These are phyloP conservation scores for Syrphus vitripennis DNA, from an alignment of 2,888 invertebrate species.

Conservation along the genomic window DNA sequence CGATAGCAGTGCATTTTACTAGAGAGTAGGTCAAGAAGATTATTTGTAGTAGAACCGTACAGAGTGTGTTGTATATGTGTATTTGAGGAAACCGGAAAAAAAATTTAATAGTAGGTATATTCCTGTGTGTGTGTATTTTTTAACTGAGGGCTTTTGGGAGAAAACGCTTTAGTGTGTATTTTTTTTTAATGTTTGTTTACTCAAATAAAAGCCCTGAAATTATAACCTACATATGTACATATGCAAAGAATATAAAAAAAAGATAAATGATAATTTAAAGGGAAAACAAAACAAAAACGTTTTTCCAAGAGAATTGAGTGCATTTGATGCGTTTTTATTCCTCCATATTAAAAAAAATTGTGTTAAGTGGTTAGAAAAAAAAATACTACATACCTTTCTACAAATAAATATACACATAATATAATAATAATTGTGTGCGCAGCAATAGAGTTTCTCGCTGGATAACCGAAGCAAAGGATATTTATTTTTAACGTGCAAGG, in stretches of 20 bases:
- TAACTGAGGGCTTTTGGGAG: slow-evolving; percentile 20
- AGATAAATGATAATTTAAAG: not conserved
- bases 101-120: not conserved
- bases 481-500: slow-evolving; percentile 10
- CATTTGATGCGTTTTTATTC: slow-evolving; percentile 19
- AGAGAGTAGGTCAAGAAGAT: slow-evolving; percentile 69
- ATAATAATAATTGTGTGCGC: not conserved
- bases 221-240: not conserved
- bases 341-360: not conserved
- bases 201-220: slow-evolving; percentile 42
- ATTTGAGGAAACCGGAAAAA: slow-evolving; percentile 26
- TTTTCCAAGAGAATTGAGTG: slow-evolving; percentile 27
- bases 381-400: not conserved
- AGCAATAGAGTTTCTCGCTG: slow-evolving; percentile 27
- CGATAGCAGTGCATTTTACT: slow-evolving; percentile 50
- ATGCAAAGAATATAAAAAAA: not conserved
- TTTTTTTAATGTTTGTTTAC: slow-evolving; percentile 10
- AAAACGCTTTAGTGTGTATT: slow-evolving; percentile 29
- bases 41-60: not conserved
- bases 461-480: slow-evolving; percentile 51
- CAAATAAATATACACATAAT: not conserved
- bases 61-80: not conserved
- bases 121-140: not conserved
- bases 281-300: slow-evolving; percentile 11
- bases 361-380: slow-evolving; percentile 1